Evolutionary conservation across 2,113 vertebrate species (phyloP), one percentile per base, ranked within the genome.

Genomic region (Barbus barbus): DNA sequence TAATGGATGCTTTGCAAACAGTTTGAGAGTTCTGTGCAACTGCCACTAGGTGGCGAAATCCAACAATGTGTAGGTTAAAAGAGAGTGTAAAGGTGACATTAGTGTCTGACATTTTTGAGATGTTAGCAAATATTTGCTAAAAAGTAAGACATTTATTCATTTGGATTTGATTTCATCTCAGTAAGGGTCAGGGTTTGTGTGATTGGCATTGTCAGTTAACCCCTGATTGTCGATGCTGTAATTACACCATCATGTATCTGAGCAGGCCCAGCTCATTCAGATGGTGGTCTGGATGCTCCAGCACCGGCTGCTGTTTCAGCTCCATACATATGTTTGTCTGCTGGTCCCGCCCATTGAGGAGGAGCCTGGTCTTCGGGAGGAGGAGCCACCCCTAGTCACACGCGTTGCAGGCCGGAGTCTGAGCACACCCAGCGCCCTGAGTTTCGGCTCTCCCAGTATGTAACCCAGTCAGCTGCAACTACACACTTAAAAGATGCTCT

Each of bases 201-300:
- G 61, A 28, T 1, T 6, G 31, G 18, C 6, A 56, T 22, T 56
- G 53, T 56, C n/a, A 26, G n/a, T 60, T 60, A n/a, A 16, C 22
- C 22, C 53, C 8, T 5, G 8, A 9, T 36, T 36, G 18, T 5
- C 8, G 16, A 36, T 69, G 9, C 24, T 48, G 22, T 16, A 9
- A 72, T 11, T 78, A n/a, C n/a, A n/a, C n/a, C n/a, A n/a, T n/a
- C n/a, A n/a, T n/a, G n/a, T n/a, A 11, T 83, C 8, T 77, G 33
- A 51, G n/a, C 92, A 99, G 98, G 96, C 96, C 1, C 96, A 97
- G 93, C 94, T 99, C n/a, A 97, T 99, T 72, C 98, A 98, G 90
- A 98, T 99, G 98, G 98, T 99, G 90, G 96, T 98, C 74, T 99
- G 98, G 98, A 96, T 99, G 97, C 96, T 99, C 0, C 98, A 99